Evolutionary conservation across 1,140 invertebrate genomes (phyloP).

Genomic region (Stenopsyche tienmushanensis): DNA sequence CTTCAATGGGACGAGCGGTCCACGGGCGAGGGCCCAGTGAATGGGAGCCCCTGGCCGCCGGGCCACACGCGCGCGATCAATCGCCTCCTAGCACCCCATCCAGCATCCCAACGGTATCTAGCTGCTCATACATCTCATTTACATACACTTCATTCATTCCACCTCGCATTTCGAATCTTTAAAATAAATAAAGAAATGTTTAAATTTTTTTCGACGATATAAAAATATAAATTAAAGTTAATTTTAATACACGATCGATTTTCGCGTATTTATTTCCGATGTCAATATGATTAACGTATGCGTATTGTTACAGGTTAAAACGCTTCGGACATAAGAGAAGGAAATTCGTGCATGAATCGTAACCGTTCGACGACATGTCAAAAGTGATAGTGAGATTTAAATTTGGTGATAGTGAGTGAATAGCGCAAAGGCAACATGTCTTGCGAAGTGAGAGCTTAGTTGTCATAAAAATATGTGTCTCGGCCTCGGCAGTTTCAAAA

Average conservation of each 20-base stretch:
- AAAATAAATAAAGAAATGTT: background rate
- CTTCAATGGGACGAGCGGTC: conserved; percentile 11
- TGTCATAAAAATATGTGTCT: background rate
- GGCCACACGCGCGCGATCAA: background rate
- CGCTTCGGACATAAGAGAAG: background rate
- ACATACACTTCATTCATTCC: too few species aligned
- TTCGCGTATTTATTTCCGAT: background rate
- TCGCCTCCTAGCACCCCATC: background rate
- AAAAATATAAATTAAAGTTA: too few species aligned
- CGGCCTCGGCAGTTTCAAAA: background rate
- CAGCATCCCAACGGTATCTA: too few species aligned
- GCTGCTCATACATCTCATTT: too few species aligned
- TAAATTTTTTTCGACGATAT: background rate
- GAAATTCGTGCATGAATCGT: background rate
- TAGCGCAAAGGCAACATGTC: conserved; percentile 3
- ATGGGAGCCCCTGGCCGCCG: conserved; percentile 8
- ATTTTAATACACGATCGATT: background rate
- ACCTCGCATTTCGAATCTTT: background rate
- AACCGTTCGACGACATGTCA: background rate
- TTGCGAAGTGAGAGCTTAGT: conserved; percentile 2
- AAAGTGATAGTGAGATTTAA: background rate
- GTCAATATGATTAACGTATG: background rate
- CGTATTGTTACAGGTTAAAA: background rate
- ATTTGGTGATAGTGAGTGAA: background rate
- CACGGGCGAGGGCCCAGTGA: conserved; percentile 3